Evolutionary conservation across 2,797 vertebrate genomes (phyloP).

Genomic region (Stomatorhinus walkeri): DNA sequence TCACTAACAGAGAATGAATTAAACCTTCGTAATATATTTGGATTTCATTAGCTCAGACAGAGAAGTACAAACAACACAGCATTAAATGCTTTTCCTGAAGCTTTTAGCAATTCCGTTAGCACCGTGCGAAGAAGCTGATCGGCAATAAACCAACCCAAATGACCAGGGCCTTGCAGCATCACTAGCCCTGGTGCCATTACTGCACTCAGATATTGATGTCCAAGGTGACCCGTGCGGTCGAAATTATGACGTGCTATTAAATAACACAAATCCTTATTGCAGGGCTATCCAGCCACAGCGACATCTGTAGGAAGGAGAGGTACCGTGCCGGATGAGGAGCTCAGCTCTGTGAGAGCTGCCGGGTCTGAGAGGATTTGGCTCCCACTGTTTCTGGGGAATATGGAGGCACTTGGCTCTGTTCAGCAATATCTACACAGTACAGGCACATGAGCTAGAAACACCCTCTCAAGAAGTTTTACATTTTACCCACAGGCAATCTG

Average conservation of each 20-base stretch:
- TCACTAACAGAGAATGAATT: constrained; percentile 10
- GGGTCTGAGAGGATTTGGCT: background rate
- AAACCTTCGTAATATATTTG: constrained; percentile 9
- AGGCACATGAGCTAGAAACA: background rate
- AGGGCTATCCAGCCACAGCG: background rate
- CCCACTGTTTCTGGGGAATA: background rate
- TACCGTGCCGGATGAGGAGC: background rate
- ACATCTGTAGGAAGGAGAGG: background rate
- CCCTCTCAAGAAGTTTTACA: background rate
- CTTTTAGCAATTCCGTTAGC: constrained; percentile 8
- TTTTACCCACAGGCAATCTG: background rate
- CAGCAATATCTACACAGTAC: background rate
- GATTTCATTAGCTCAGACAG: constrained; percentile 1
- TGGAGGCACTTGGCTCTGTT: background rate
- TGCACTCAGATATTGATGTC: background rate
- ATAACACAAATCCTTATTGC: background rate
- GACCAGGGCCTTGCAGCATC: background rate
- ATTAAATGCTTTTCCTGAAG: background rate
- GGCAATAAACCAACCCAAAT: background rate
- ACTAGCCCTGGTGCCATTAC: background rate
- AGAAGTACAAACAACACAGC: background rate
- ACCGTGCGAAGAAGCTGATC: background rate
- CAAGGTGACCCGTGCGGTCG: background rate
- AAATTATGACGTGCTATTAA: constrained; percentile 5
- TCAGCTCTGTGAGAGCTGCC: background rate